Conservation (phyloP, 2,888 invertebrate species). For the Patella caerulea region DNA sequence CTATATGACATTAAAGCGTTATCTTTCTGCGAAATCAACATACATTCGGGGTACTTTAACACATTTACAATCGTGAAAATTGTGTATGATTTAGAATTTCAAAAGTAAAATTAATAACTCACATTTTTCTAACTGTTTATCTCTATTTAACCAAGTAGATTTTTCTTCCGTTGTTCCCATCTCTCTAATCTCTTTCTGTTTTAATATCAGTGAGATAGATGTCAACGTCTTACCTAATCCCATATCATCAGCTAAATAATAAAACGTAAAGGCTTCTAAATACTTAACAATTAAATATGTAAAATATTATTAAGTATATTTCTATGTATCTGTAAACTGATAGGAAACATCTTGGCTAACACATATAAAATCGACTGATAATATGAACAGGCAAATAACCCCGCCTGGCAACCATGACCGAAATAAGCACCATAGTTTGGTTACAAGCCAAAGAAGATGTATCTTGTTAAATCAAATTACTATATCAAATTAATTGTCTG, state of each 20-base stretch:
- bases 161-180: slow-evolving; percentile 42
- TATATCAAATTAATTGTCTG: too few species aligned
- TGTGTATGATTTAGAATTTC: too few species aligned
- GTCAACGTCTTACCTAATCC: slow-evolving; percentile 74
- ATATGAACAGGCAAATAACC: too few species aligned
- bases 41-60: too few species aligned
- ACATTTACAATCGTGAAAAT: too few species aligned
- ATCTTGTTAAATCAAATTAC: too few species aligned
- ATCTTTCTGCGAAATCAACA: too few species aligned
- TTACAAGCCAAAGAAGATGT: too few species aligned
- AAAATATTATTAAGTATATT: neutral
- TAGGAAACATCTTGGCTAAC: neutral
- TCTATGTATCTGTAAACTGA: neutral
- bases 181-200: slow-evolving; percentile 59
- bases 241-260: slow-evolving; percentile 73
- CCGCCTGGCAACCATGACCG: too few species aligned
- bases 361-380: too few species aligned
- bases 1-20: too few species aligned
- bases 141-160: slow-evolving; percentile 51
- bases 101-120: slow-evolving; percentile 21
- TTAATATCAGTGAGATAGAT: slow-evolving; percentile 72
- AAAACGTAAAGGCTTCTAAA: slow-evolving; percentile 12
- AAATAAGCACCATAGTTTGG: too few species aligned
- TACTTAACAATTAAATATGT: neutral
- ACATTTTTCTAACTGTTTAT: slow-evolving; percentile 60